Conservation (phyloP, 92 coral and sea anemone species). For the Siderastrea siderea region DNA sequence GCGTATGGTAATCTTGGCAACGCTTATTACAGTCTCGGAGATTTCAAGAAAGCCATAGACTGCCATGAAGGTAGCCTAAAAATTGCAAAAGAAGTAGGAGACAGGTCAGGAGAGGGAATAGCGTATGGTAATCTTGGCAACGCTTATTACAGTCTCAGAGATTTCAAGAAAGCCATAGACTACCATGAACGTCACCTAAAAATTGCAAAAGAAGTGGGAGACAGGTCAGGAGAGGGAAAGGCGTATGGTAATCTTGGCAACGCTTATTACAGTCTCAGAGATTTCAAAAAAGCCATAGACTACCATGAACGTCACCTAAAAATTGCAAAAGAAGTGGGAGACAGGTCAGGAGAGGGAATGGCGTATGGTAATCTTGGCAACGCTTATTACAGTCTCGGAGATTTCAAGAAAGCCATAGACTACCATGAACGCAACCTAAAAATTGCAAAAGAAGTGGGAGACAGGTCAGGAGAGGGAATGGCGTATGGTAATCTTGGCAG, state of each 20-base stretch:
- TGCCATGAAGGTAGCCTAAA: too few relatives aligned
- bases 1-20: neutral
- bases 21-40: too few relatives aligned
- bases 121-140: neutral
- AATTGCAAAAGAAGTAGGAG: too few relatives aligned
- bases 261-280: neutral
- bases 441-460: too few relatives aligned
- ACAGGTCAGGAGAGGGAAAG: constrained; percentile 2
- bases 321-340: too few relatives aligned
- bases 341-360: constrained; percentile 1
- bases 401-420: neutral
- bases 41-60: neutral
- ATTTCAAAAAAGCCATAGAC: constrained; percentile 1
- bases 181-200: too few relatives aligned
- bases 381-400: neutral
- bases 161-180: neutral
- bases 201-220: too few relatives aligned
- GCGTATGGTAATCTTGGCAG: too few relatives aligned
- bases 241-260: neutral
- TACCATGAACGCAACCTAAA: too few relatives aligned
- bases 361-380: neutral
- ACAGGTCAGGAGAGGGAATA: neutral
- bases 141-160: neutral
- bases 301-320: too few relatives aligned
- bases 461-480: too few relatives aligned